phyloP scores from a whole-genome alignment of 2,113 vertebrate species.

The Hypocryptadius cinnamomeus region DNA sequence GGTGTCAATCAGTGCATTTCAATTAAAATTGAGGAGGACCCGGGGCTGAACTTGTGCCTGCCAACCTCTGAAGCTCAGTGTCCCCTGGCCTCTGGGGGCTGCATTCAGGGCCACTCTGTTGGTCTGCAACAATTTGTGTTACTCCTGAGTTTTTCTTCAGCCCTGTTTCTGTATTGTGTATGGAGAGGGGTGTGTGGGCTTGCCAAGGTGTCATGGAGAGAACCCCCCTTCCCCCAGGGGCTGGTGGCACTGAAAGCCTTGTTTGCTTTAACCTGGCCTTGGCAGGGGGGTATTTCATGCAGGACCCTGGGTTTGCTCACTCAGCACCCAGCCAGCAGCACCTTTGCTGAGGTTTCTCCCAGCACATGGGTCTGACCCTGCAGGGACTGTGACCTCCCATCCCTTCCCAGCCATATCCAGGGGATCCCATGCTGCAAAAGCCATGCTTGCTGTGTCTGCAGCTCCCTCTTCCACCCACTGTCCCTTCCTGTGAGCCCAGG shows the following conservation, averaged over 20 bases:
- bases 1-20: not conserved
- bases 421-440: not conserved
- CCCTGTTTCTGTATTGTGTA: rapidly evolving
- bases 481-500: not conserved
- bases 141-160: not conserved
- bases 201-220: not conserved
- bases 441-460: not conserved
- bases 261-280: not conserved
- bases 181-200: rapidly evolving
- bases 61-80: not conserved
- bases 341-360: not conserved
- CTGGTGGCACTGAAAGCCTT: not conserved
- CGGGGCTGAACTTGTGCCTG: not conserved
- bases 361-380: rapidly evolving
- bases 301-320: not conserved
- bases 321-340: not conserved
- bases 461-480: not conserved
- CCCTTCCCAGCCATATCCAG: not conserved
- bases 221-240: not conserved
- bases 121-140: not conserved
- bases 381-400: not conserved
- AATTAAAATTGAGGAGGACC: not conserved
- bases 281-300: rapidly evolving
- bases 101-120: not conserved
- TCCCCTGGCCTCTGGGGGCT: not conserved